A percentile compares a stretch with the other conserved stretches of the same genome.
These are phyloP conservation scores for Oriolus oriolus DNA, from an alignment of 2,113 vertebrate species.

Conservation along the genomic window DNA sequence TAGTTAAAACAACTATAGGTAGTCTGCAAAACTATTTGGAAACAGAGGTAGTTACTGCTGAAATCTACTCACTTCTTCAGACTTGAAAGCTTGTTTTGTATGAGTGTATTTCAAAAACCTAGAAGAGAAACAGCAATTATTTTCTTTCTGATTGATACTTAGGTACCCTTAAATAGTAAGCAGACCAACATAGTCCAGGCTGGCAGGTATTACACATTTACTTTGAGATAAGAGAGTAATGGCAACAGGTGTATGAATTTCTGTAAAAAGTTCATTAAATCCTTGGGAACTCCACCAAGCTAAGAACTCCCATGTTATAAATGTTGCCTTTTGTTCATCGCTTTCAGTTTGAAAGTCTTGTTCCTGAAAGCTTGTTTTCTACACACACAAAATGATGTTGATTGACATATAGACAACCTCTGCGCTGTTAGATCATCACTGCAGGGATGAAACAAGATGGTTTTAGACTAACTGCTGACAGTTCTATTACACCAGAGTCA, in stretches of 20 bases:
- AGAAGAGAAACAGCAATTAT: constrained; percentile 38
- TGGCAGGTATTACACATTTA: not conserved
- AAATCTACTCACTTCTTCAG: constrained; percentile 87
- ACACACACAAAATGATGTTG: not conserved
- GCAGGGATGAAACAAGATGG: not conserved
- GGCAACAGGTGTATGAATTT: not conserved
- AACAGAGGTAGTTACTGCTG: not conserved
- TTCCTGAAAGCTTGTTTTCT: not conserved
- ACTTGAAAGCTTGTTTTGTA: constrained; percentile 95
- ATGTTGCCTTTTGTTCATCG: not conserved
- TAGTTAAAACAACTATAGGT: not conserved
- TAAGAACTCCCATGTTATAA: not conserved
- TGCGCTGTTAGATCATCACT: not conserved
- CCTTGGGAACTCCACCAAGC: not conserved
- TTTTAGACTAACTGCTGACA: not conserved
- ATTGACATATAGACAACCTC: not conserved
- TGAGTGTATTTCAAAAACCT: constrained; percentile 98
- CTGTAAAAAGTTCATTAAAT: not conserved
- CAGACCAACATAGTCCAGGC: not conserved
- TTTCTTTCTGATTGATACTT: not conserved
- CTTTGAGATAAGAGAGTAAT: not conserved
- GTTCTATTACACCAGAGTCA: not conserved
- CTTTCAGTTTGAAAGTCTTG: not conserved
- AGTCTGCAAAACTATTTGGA: not conserved
- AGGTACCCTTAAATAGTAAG: not conserved